Base-by-base conservation (phyloP, 2,888 invertebrate genomes). In the Drosophila limbata region DNA sequence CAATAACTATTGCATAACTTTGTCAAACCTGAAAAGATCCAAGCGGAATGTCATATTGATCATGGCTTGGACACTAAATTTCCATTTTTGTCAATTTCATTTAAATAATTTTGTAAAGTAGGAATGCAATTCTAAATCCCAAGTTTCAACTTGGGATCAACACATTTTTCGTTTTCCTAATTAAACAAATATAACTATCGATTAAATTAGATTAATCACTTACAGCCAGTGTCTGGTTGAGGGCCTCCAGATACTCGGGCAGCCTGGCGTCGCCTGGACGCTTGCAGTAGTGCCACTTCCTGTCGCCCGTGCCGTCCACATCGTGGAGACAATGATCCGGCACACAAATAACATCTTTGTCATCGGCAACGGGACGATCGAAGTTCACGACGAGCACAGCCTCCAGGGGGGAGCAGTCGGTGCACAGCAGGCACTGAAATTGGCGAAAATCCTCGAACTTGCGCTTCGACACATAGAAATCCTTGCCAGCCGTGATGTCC, bases 401-500 rank as follows among this genome's bases (percentile, higher is more conserved):
- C 6, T 84, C 72, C 35, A 90, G 35, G 0, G 92, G 92, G 2
- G 91, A 91, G n/a, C 91, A 90, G 17, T 92, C 91, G 1, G 69
- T 65, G 4, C 76, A 73, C 15, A 91, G 65, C 8, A 91, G 84
- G 3, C 61, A 47, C 56, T 85, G 83, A 50, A 92, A 90, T 0
- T 66, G 50, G 2, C 84, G 82, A 53, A 90, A 91, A 56, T 92
- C 90, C 0, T 86, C 69, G 33, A 89, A 91, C 37, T 84, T 84
- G 0, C 73, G 72, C 47, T 90, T 90, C 0, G 91, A 90, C 19
- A 91, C 85, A 52, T 82, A 80, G 53, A 92, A 92, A 48, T 91
- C 91, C 39, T 74, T 90, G 77, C 93, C 91, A 6, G 76, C 79
- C 0, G 95, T 95, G 19, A 94, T 92, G 64, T 95, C 95, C 69